Conservation (phyloP, 2,797 vertebrate species). For the Aselliscus stoliczkanus region DNA sequence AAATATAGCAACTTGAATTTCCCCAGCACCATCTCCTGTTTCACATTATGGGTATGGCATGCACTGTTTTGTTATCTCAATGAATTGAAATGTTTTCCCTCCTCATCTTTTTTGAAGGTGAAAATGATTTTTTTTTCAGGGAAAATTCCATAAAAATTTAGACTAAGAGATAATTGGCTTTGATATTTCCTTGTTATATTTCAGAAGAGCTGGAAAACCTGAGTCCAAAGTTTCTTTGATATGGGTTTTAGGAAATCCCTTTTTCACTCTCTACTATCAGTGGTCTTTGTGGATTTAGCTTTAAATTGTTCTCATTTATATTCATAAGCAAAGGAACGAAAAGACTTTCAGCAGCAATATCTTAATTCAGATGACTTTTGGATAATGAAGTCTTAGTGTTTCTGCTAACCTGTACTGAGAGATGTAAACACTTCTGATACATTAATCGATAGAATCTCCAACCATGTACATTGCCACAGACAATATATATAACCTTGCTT, state of each 20-base stretch:
- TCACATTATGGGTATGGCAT: background rate
- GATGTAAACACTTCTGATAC: slow-evolving; percentile 6
- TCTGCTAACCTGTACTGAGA: slow-evolving; percentile 38
- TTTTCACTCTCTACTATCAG: background rate
- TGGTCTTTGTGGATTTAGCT: slow-evolving; percentile 45
- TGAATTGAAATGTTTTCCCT: slow-evolving; percentile 29
- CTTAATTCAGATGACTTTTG: slow-evolving; percentile 34
- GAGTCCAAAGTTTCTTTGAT: background rate
- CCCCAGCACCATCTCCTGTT: background rate
- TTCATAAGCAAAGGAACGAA: slow-evolving; percentile 40
- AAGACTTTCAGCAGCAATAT: slow-evolving; percentile 2
- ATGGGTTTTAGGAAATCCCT: background rate
- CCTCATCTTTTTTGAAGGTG: background rate
- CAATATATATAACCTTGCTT: background rate
- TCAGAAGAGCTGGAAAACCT: background rate
- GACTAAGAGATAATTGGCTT: background rate
- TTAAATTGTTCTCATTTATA: slow-evolving; percentile 51
- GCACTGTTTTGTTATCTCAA: background rate
- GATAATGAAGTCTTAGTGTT: slow-evolving; percentile 50
- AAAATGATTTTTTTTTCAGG: background rate
- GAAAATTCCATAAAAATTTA: background rate
- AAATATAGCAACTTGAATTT: slow-evolving; percentile 18
- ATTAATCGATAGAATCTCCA: background rate
- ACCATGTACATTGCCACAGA: background rate
- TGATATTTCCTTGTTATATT: background rate